Evolutionary conservation across 2,888 invertebrate species (phyloP).

Genomic region (Amiota minor): DNA sequence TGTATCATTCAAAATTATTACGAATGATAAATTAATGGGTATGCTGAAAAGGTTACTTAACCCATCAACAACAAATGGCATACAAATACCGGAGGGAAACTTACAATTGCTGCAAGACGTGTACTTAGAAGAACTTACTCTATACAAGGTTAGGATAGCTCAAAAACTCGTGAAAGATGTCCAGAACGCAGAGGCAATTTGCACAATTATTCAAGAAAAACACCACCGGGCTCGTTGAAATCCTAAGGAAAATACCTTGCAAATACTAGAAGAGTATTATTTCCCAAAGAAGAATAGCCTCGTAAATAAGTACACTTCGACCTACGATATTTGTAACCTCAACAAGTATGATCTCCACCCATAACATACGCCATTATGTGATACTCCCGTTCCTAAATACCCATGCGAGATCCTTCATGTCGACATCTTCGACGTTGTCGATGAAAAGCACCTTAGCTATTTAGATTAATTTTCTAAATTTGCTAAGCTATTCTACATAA

Average conservation of each 20-base stretch:
- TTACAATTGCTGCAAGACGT: constrained; percentile 14
- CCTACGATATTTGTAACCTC: constrained; percentile 24
- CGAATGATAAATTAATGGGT: constrained; percentile 23
- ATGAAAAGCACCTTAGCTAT: constrained; percentile 10
- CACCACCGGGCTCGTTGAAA: constrained; percentile 32
- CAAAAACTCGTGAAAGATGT: too few relatives aligned
- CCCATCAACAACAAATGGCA: constrained; percentile 31
- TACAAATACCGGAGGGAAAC: constrained; percentile 36
- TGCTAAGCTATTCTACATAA: too few relatives aligned
- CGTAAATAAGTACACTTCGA: constrained; percentile 28
- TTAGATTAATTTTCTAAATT: constrained; percentile 9
- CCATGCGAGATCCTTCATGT: constrained; percentile 31
- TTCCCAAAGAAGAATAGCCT: constrained; percentile 33
- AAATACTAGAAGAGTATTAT: constrained; percentile 37
- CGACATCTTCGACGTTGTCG: constrained; percentile 2
- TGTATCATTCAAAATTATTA: not conserved
- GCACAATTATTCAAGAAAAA: too few relatives aligned
- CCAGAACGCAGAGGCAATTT: too few relatives aligned
- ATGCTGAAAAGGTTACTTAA: too few relatives aligned
- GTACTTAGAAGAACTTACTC: too few relatives aligned
- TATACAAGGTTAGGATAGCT: too few relatives aligned
- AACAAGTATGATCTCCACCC: too few relatives aligned
- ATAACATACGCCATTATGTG: too few relatives aligned
- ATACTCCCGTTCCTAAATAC: constrained; percentile 31
- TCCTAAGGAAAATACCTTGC: constrained; percentile 26